Evolutionary conservation across 2,113 vertebrate genomes (phyloP).

Genomic region (Prunella fulvescens): DNA sequence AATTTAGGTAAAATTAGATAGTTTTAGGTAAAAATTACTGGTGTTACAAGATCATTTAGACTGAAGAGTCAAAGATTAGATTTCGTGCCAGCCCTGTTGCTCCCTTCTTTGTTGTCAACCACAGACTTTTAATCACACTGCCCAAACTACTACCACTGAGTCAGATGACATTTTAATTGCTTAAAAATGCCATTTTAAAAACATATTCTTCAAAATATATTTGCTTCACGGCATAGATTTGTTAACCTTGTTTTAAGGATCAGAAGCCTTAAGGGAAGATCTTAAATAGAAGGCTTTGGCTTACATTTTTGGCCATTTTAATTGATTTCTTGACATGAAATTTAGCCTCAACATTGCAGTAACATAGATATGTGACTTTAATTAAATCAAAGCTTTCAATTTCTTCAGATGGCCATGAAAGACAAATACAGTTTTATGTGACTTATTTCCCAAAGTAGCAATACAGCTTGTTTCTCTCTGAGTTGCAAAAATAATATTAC

Average conservation of each 20-base stretch:
- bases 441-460: slow-evolving; percentile 13
- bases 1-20: not conserved
- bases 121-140: not conserved
- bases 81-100: not conserved
- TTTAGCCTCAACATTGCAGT: not conserved
- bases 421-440: not conserved
- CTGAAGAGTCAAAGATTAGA: not conserved
- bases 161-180: not conserved
- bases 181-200: not conserved
- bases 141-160: fast-evolving
- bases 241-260: not conserved
- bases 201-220: not conserved
- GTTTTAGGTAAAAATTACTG: not conserved
- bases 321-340: not conserved
- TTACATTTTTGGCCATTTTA: not conserved
- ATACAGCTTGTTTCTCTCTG: not conserved
- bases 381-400: not conserved
- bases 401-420: not conserved
- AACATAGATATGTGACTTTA: not conserved
- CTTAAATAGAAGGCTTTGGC: not conserved
- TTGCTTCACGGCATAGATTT: not conserved
- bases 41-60: not conserved
- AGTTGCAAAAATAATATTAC: slow-evolving; percentile 30
- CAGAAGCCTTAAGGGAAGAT: not conserved
- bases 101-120: not conserved